A percentile compares a stretch with the other conserved stretches of the same genome.
phyloP scores from a whole-genome alignment of 2,888 invertebrate genomes.

The Camptogramma bilineatum region DNA sequence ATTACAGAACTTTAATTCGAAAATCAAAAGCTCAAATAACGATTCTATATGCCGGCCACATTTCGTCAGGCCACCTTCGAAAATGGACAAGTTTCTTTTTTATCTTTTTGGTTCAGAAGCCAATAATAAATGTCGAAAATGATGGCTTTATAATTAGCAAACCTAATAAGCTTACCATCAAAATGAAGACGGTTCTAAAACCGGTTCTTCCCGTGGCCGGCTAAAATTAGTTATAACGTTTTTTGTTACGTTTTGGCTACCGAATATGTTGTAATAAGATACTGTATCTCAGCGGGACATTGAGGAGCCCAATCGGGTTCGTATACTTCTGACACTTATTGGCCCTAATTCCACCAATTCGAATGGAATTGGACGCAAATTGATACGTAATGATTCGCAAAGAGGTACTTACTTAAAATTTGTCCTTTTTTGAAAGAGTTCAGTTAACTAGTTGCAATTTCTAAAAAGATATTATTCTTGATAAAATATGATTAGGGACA shows the following conservation, averaged over 20 bases:
- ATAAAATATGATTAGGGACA: no score
- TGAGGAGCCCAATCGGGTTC: conserved; percentile 22
- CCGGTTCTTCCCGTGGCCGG: conserved; percentile 31
- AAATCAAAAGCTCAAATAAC: no score
- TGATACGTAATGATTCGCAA: conserved; percentile 6
- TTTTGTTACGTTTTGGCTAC: conserved; percentile 59
- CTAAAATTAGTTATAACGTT: conserved; percentile 58
- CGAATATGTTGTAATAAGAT: conserved; percentile 66
- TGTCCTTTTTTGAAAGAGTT: no score
- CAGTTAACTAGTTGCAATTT: no score
- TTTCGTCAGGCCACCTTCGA: no score
- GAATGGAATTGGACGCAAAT: conserved; percentile 28
- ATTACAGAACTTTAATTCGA: no score
- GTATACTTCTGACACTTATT: conserved; percentile 50
- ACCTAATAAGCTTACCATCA: background rate
- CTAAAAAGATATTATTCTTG: no score
- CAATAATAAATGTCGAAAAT: background rate
- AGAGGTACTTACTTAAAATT: background rate
- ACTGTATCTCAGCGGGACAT: conserved; percentile 35
- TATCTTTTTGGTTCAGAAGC: background rate
- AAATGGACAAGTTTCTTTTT: background rate
- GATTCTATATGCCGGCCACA: no score
- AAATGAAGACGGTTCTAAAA: conserved; percentile 10
- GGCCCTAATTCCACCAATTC: conserved; percentile 40
- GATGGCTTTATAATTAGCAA: background rate